Evolutionary conservation across 1,140 invertebrate species (phyloP), one percentile per base, ranked within the genome.

Genomic region (Drosophila sechellia): DNA sequence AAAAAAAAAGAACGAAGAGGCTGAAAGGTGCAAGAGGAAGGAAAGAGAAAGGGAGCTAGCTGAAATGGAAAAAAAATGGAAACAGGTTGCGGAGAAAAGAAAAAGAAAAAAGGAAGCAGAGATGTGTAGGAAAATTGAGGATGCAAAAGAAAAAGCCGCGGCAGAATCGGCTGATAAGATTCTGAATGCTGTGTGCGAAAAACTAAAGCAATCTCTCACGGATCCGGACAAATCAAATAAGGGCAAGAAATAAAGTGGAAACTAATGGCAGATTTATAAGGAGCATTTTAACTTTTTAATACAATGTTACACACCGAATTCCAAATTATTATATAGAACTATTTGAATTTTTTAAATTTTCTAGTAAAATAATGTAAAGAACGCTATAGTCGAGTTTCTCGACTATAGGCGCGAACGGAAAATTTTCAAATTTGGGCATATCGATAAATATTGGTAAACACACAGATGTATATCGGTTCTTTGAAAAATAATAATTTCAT

Each of bases 101-200:
- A 11, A 55, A 2, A 17, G 34, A 22, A 68, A 48, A 4, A 17
- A 5, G 12, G 25, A 43, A 5, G 37, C 22, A 22, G 15, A 50
- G n/a, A 8, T 35, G 10, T 69, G 52, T 15, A 57, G 43, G 11
- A 57, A 50, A 27, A 12, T 68, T 5, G 5, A 12, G 20, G 13
- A 48, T 20, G 45, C 25, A 10, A 4, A n/a, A 3, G 11, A 11
- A 1, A 63, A 15, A 25, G 13, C n/a, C 11, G 12, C n/a, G 0
- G 46, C n/a, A 3, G n/a, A 35, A 25, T 10, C 37, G n/a, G 17
- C 17, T 12, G 22, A 65, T 2, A 27, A 5, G 5, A 11, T 35
- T 15, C 4, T 52, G 3, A 8, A 65, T 3, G n/a, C 37, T 0
- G 20, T 65, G 1, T 65, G 64, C 37, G 52, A 68, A 42, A 68